Base-by-base conservation (phyloP, 1,140 invertebrate genomes). In the Aphis craccivora region DNA sequence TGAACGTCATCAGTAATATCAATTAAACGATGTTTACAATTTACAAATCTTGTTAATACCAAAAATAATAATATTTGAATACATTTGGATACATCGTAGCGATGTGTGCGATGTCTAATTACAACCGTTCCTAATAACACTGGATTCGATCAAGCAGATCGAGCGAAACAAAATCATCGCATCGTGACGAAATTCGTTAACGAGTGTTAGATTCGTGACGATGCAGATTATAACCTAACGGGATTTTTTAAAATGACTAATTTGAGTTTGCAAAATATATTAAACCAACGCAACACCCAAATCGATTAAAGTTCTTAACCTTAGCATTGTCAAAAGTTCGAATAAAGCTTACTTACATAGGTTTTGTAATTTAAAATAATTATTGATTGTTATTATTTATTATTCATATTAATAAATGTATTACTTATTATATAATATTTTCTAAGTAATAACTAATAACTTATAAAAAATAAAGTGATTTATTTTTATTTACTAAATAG, bases 181-280 rank as follows among this genome's bases (percentile, higher is more conserved):
- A n/a, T 76, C 60, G 60, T 76, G 60, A 76, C n/a, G n/a, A 76
- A 76, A 76, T 60, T 76, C 9, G n/a, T n/a, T 76, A 76, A n/a
- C n/a, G 11, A 76, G n/a, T n/a, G 60, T 76, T 76, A 30, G 30
- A 76, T 76, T 76, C 30, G 14, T 76, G 60, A 76, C 60, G 60
- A 76, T 76, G 14, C 30, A 76, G 9, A 76, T 14, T 67, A n/a
- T n/a, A 14, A n/a, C 14, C 0, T 76, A 76, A 76, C 14, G 60
- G n/a, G n/a, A n/a, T 76, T 76, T 76, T n/a, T n/a, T 18, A 6
- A 76, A 76, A 76, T n/a, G 60, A 35, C 30, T 35, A 18, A n/a
- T 76, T n/a, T 14, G 60, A 76, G 60, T 76, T 76, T 76, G 60
- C 60, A 76, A n/a, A 18, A 67, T 18, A 67, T 67, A n/a, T 76